Evolutionary conservation across 2,888 invertebrate species (phyloP), one percentile per base, ranked within the genome.

Genomic region (Drepana falcataria): DNA sequence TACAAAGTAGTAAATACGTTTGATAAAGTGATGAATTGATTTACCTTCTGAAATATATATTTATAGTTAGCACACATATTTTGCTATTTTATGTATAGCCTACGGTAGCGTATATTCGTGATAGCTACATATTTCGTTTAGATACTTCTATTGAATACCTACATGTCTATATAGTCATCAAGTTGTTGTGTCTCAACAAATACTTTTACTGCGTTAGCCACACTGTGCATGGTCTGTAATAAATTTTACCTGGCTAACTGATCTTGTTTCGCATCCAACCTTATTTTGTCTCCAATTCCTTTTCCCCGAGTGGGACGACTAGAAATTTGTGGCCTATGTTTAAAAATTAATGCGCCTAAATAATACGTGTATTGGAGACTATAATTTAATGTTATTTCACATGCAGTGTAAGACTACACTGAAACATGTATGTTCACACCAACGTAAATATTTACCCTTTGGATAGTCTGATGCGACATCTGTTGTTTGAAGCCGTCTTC

Each of bases 241-340:
- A 77, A 65, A 70, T 77, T 81, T 89, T 91, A 91, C 91, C 91
- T 90, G 83, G 79, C 85, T 87, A 77, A 86, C 76, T 69, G 88
- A 82, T 83, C 87, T 87, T 77, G 89, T 83, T 75, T 89, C 86
- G 81, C 89, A 88, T 80, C 87, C 91, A 75, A 91, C 81, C 78
- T 86, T 89, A 89, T 89, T 90, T 85, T 87, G 83, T 78, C 89
- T 86, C 88, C 91, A 87, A 85, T 85, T 87, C 81, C 88, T 87
- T 81, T 82, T 84, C 71, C 83, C 87, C 85, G 88, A 85, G 80
- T 83, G 82, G 81, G 88, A 79, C 71, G 79, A 89, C 90, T 91
- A 90, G 77, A 89, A 91, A 91, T 86, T 77, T 74, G 83, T 83
- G 78, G 76, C 82, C 81, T 81, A 81, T 74, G 73, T 85, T 85